A percentile compares a stretch with the other conserved stretches of the same genome.
These are phyloP conservation scores for Schrankia costaestrigalis DNA, from an alignment of 2,888 invertebrate species.

Conservation along the genomic window DNA sequence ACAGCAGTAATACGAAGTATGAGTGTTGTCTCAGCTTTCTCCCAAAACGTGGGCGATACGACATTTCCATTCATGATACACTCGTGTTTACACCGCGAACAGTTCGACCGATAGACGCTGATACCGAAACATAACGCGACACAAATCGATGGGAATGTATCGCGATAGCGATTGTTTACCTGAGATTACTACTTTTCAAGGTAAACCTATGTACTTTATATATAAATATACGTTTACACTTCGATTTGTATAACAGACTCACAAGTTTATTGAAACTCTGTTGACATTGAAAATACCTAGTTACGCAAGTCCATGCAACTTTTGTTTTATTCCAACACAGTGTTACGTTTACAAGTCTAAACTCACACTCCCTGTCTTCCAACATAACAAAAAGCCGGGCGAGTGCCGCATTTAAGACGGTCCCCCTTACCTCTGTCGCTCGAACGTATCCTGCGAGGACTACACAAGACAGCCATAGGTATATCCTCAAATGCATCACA, in stretches of 20 bases:
- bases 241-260: constrained; percentile 20
- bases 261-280: constrained; percentile 38
- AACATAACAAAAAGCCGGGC: constrained; percentile 68
- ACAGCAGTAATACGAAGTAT: constrained; percentile 29
- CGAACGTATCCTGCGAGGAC: constrained; percentile 87
- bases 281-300: constrained; percentile 76
- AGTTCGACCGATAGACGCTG: constrained; percentile 29
- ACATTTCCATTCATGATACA: constrained; percentile 58
- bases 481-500: constrained; percentile 90
- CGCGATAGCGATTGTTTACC: constrained; percentile 72
- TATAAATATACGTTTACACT: constrained; percentile 30
- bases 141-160: constrained; percentile 56
- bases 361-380: constrained; percentile 39
- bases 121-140: constrained; percentile 48
- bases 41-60: constrained; percentile 66
- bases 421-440: constrained; percentile 86
- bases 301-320: constrained; percentile 68
- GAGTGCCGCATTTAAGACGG: constrained; percentile 73
- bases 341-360: constrained; percentile 23
- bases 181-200: constrained; percentile 65
- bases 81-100: constrained; percentile 48
- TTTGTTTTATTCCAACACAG: constrained; percentile 31
- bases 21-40: constrained; percentile 53
- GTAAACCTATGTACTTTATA: constrained; percentile 32
- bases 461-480: constrained; percentile 86